These are phyloP conservation scores for Gymnodraco acuticeps DNA, from an alignment of 2,797 vertebrate genomes.

Conservation along the genomic window DNA sequence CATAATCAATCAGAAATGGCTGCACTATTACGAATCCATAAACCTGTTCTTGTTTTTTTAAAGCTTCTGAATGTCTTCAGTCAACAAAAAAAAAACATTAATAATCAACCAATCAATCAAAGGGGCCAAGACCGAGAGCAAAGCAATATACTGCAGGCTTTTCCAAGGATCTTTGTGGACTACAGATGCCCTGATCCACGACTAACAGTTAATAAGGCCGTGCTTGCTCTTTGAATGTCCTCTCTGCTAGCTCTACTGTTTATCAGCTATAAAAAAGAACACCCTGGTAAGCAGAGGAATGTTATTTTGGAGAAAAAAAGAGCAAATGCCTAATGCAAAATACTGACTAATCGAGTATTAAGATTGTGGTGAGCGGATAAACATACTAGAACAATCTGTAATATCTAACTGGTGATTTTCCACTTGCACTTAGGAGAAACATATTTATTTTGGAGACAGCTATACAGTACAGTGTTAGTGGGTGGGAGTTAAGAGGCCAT, in stretches of 20 bases:
- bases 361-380: not conserved
- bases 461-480: not conserved
- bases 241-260: not conserved
- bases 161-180: slow-evolving; percentile 28
- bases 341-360: not conserved
- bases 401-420: slow-evolving; percentile 12
- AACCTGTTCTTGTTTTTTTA: slow-evolving; percentile 5
- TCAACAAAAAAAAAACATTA: slow-evolving; percentile 50
- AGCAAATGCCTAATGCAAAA: not conserved
- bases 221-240: slow-evolving; percentile 51
- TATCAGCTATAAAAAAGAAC: slow-evolving; percentile 46
- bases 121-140: slow-evolving; percentile 19
- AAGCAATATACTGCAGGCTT: slow-evolving; percentile 34
- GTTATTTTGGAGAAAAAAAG: slow-evolving; percentile 4
- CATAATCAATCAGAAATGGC: slow-evolving; percentile 4
- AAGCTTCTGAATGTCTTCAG: slow-evolving; percentile 10
- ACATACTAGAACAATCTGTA: not conserved
- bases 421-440: not conserved
- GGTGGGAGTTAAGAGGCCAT: not conserved
- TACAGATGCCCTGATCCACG: slow-evolving; percentile 53
- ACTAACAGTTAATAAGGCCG: slow-evolving; percentile 60
- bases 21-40: slow-evolving; percentile 37
- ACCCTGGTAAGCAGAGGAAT: slow-evolving; percentile 35
- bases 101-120: slow-evolving; percentile 73
- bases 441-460: not conserved